A percentile compares a stretch with the other conserved stretches of the same genome.
These are phyloP conservation scores for Sepiola atlantica DNA, from an alignment of 2,888 invertebrate species.

Conservation along the genomic window DNA sequence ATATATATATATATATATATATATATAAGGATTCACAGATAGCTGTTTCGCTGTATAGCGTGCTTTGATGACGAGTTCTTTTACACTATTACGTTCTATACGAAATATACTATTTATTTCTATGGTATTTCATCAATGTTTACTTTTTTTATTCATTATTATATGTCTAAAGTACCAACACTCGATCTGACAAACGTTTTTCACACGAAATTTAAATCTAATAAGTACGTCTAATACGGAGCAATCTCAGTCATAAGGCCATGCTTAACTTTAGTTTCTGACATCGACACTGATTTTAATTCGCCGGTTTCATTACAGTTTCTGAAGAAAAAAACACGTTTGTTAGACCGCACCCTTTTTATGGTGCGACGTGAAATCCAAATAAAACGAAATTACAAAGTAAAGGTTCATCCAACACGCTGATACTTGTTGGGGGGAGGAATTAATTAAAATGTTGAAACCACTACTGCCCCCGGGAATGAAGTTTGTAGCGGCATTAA, in stretches of 20 bases:
- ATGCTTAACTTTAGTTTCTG: background rate
- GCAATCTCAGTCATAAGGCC: background rate
- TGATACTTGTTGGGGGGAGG: too few relatives aligned
- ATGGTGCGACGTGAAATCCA: background rate
- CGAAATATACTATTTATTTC: too few relatives aligned
- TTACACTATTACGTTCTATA: too few relatives aligned
- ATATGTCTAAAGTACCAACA: too few relatives aligned
- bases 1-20: too few relatives aligned
- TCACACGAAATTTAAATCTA: too few relatives aligned
- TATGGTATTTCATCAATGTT: too few relatives aligned
- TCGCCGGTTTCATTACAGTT: background rate
- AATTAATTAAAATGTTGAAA: slow-evolving; percentile 14
- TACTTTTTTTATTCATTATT: too few relatives aligned
- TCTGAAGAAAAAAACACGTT: background rate
- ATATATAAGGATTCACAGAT: too few relatives aligned
- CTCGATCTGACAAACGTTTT: background rate
- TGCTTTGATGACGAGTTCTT: too few relatives aligned
- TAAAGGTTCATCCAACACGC: background rate
- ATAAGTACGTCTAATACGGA: too few relatives aligned
- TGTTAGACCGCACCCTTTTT: background rate
- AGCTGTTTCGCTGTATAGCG: too few relatives aligned
- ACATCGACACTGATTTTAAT: background rate
- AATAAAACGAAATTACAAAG: background rate
- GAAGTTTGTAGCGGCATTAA: background rate
- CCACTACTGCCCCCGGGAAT: background rate